Percentiles rank a stretch among this genome's conserved stretches.
Conservation (phyloP, 2,797 vertebrate genomes). For the Botia almorhae region DNA sequence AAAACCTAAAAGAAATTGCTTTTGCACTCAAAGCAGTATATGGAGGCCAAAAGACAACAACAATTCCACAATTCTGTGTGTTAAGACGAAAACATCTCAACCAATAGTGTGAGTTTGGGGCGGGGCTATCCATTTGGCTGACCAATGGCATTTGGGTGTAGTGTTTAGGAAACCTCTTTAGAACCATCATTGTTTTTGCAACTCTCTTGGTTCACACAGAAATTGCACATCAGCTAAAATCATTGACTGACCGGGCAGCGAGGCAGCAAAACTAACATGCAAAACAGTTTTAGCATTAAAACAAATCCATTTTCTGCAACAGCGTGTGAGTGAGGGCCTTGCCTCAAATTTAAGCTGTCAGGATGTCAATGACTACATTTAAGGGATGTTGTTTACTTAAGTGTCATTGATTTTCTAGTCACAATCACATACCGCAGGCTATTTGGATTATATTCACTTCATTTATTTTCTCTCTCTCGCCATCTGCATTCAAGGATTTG, state of each 20-base stretch:
- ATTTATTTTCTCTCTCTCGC: slow-evolving; percentile 38
- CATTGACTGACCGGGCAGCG: not conserved
- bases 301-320: not conserved
- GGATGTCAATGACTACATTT: slow-evolving; percentile 65
- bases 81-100: not conserved
- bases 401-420: slow-evolving; percentile 66
- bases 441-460: slow-evolving; percentile 50
- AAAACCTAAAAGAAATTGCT: not conserved
- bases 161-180: not conserved
- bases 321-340: not conserved
- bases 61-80: not conserved
- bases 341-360: slow-evolving; percentile 55
- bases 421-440: slow-evolving; percentile 55
- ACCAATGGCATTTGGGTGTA: not conserved
- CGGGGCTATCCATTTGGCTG: not conserved
- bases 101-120: not conserved
- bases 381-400: slow-evolving; percentile 68
- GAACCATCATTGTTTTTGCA: too few relatives aligned
- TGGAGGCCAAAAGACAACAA: not conserved
- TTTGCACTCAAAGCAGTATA: not conserved
- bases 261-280: not conserved
- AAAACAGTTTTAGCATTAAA: slow-evolving; percentile 3
- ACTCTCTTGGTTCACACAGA: not conserved
- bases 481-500: slow-evolving; percentile 35
- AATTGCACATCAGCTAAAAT: not conserved